A percentile compares a stretch with the other conserved stretches of the same genome.
Evolutionary conservation across 2,797 vertebrate genomes (phyloP).

Genomic region (Botia almorhae): DNA sequence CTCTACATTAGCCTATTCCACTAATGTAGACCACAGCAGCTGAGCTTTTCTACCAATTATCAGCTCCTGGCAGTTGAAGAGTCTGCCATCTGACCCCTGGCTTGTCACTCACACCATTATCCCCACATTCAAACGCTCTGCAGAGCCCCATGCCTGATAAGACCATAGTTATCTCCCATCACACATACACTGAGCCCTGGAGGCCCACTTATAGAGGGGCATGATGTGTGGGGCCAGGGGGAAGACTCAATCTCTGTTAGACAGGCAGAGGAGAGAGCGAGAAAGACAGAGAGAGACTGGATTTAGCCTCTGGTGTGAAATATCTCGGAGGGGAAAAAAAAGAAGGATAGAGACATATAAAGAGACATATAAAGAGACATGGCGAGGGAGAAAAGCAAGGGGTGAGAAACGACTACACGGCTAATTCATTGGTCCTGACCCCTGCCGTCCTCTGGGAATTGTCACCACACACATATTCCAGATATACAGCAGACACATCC

Average conservation of each 20-base stretch:
- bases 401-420: constrained; percentile 60
- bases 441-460: constrained; percentile 66
- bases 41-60: constrained; percentile 30
- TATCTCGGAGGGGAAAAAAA: constrained; percentile 39
- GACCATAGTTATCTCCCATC: constrained; percentile 15
- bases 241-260: constrained; percentile 56
- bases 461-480: constrained; percentile 46
- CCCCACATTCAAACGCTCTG: constrained; percentile 38
- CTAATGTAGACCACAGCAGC: constrained; percentile 5
- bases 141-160: constrained; percentile 9
- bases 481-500: constrained; percentile 67
- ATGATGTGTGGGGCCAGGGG: constrained; percentile 51
- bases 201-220: constrained; percentile 45
- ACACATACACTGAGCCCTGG: constrained; percentile 15
- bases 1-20: neutral
- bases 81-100: constrained; percentile 20
- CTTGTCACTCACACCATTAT: constrained; percentile 28
- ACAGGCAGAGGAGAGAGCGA: neutral
- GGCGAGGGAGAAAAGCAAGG: constrained; percentile 9
- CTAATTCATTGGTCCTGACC: constrained; percentile 73
- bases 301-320: constrained; percentile 60
- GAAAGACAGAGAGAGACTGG: constrained; percentile 37
- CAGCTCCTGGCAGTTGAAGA: neutral
- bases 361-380: constrained; percentile 1
- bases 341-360: constrained; percentile 26